Evolutionary conservation across 1,140 invertebrate species (phyloP), one percentile per base, ranked within the genome.

Genomic region (Platorchestia sp.): DNA sequence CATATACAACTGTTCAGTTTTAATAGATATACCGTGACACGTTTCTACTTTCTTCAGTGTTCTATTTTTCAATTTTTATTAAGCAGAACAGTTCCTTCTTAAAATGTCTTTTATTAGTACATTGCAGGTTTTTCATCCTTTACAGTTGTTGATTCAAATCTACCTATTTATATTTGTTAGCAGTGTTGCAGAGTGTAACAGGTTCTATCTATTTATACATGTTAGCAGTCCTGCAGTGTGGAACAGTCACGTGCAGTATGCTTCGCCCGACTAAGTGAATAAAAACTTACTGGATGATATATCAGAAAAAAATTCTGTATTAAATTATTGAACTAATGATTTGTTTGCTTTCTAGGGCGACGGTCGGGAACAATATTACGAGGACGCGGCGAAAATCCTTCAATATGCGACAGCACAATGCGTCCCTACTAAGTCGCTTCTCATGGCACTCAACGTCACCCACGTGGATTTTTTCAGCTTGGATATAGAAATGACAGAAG

Each of bases 381-480:
- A 45, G 95, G 95, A 95, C n/a, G 95, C 95, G 6, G 95, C 42
- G 0, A 41, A 1, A 40, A 22, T 93, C 43, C 41, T 16, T 16
- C 95, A 47, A 27, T 93, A 95, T 36, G 45, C 47, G 6, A 59
- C 40, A 14, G 47, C 47, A 5, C 86, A 93, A 40, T 93, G 91
- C 95, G 96, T 96, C 45, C 96, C 96, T 7, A 40, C 90, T 19
- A 90, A 95, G 6, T 93, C 96, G 42, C 95, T 96, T 90, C 75
- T 96, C 41, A 59, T 96, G 45, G 95, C 96, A 7, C 95, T 96
- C 89, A 96, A 96, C 96, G 42, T 96, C 59, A 91, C 95, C 87
- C n/a, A 91, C 5, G 95, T 96, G 44, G 95, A 96, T 90, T 95
- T 96, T 95, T 96, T 96, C 95, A 96, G 96, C 86, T 75, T 96